Conservation (phyloP, 2,797 vertebrate species). For the Limnodromus scolopaceus region DNA sequence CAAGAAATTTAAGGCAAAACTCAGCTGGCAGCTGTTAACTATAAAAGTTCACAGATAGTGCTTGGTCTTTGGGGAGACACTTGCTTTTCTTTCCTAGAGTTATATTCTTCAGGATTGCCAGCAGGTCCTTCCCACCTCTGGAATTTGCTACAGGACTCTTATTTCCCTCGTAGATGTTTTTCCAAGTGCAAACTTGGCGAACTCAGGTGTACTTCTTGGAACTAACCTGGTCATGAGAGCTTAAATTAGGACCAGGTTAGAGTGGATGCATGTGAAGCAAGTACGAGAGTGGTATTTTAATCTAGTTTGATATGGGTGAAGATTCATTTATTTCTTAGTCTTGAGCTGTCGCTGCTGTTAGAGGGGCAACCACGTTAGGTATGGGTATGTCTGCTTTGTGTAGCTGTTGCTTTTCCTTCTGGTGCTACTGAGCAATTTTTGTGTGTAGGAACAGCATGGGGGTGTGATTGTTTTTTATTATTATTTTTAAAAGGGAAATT, state of each 20-base stretch:
- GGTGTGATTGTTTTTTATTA: neutral
- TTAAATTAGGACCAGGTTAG: neutral
- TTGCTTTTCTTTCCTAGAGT: neutral
- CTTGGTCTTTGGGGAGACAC: constrained; percentile 4
- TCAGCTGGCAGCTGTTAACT: constrained; percentile 32
- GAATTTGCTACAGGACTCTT: constrained; percentile 23
- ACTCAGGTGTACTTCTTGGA: constrained; percentile 23
- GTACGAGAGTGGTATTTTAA: neutral
- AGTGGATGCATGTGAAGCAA: neutral
- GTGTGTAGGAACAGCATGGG: neutral
- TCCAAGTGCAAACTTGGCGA: constrained; percentile 30
- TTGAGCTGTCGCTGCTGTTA: neutral
- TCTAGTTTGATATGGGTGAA: neutral
- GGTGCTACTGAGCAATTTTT: neutral
- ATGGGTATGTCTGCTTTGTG: neutral
- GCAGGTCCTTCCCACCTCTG: neutral
- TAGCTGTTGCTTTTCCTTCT: neutral
- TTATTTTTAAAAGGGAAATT: neutral
- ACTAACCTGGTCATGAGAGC: neutral
- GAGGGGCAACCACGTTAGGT: neutral
- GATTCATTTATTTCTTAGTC: neutral
- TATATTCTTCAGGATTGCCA: neutral
- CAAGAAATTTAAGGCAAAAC: neutral
- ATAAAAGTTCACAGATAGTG: neutral
- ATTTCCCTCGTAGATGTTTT: neutral